phyloP scores from a whole-genome alignment of 2,797 vertebrate species.

The Oryzias dopingdopingensis region DNA sequence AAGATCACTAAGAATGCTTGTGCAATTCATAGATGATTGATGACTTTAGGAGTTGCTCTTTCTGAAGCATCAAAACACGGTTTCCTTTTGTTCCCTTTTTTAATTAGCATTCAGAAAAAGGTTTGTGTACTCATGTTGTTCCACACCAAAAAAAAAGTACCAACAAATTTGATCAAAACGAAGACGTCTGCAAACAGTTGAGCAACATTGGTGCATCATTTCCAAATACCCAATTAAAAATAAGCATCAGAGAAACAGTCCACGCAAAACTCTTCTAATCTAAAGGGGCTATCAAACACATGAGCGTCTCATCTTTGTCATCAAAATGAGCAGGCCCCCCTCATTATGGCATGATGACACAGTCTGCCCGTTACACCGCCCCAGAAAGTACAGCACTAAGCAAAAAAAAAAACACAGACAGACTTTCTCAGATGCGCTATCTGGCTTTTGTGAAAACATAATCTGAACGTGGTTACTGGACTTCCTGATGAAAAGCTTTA shows the following conservation, averaged over 20 bases:
- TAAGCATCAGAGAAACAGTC: neutral
- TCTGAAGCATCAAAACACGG: too few relatives aligned
- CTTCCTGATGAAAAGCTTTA: slow-evolving; percentile 9
- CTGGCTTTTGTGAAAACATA: slow-evolving; percentile 9
- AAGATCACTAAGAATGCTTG: too few relatives aligned
- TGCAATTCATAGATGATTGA: too few relatives aligned
- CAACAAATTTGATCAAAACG: too few relatives aligned
- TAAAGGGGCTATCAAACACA: slow-evolving; percentile 71
- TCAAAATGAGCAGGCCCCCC: slow-evolving; percentile 30
- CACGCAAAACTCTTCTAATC: slow-evolving; percentile 55
- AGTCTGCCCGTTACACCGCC: slow-evolving; percentile 25
- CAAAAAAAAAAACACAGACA: slow-evolving; percentile 18
- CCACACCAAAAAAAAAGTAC: too few relatives aligned
- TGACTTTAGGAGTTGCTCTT: too few relatives aligned
- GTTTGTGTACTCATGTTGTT: too few relatives aligned
- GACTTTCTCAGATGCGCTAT: slow-evolving; percentile 8
- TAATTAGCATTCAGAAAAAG: too few relatives aligned
- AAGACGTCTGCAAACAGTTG: too few relatives aligned
- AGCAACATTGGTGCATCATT: too few relatives aligned
- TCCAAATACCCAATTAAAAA: too few relatives aligned
- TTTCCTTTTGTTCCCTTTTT: too few relatives aligned
- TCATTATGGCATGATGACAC: slow-evolving; percentile 13
- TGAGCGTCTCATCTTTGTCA: slow-evolving; percentile 30
- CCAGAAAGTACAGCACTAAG: slow-evolving; percentile 42
- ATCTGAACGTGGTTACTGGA: slow-evolving; percentile 3